Percentiles rank a stretch among this genome's conserved stretches.
Conservation (phyloP, 2,113 vertebrate genomes). For the Todiramphus chloris region DNA sequence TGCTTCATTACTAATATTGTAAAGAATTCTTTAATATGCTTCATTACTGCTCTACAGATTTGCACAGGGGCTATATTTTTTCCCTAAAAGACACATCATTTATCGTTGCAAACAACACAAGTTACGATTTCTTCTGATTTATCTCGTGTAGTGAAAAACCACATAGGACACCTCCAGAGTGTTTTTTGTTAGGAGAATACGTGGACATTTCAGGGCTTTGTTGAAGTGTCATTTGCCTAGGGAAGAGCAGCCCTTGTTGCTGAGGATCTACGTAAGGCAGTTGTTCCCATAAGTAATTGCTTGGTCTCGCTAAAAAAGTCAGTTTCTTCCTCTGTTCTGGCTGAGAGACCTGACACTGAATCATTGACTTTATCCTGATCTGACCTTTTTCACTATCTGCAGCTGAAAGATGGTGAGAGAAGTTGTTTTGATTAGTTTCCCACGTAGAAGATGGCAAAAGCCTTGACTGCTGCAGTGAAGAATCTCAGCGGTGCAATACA, state of each 20-base stretch:
- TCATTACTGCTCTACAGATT: background rate
- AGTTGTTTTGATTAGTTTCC: background rate
- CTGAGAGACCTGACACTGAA: background rate
- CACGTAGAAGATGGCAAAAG: background rate
- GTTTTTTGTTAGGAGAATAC: background rate
- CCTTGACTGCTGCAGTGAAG: background rate
- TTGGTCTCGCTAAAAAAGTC: background rate
- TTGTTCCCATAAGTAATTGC: background rate
- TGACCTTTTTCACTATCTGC: background rate
- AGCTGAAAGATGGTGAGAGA: background rate
- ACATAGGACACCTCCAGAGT: background rate
- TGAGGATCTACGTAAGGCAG: background rate
- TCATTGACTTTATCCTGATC: background rate
- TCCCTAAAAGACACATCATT: background rate
- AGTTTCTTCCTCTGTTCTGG: background rate
- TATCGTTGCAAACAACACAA: background rate
- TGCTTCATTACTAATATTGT: background rate
- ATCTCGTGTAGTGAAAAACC: background rate
- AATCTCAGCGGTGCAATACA: background rate
- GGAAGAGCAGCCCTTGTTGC: background rate
- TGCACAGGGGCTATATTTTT: background rate
- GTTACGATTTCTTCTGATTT: background rate
- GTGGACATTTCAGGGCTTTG: background rate
- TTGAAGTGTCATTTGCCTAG: background rate
- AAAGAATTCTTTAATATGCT: background rate